Evolutionary conservation across 2,888 invertebrate genomes (phyloP).

Genomic region (Lydus trimaculatus): DNA sequence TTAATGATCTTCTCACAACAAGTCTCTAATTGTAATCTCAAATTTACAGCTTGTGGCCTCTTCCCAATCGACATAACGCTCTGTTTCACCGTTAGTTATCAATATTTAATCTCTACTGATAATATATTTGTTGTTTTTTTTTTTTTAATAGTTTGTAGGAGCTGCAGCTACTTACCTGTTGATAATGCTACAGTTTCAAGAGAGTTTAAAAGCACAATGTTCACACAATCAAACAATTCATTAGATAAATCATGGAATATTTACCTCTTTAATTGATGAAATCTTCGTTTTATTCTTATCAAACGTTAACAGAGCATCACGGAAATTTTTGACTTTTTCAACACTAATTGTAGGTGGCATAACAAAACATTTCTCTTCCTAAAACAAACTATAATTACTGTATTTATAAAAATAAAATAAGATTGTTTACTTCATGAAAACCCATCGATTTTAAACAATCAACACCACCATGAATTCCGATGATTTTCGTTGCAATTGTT

Average conservation of each 20-base stretch:
- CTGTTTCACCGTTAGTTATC: constrained; percentile 36
- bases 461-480: constrained; percentile 45
- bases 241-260: constrained; percentile 11
- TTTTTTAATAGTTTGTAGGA: constrained; percentile 58
- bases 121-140: no score
- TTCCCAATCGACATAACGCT: constrained; percentile 44
- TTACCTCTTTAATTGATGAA: constrained; percentile 24
- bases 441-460: constrained; percentile 53
- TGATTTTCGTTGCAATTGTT: constrained; percentile 46
- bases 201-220: constrained; percentile 50
- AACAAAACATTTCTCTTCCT: constrained; percentile 37
- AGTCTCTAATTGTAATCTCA: constrained; percentile 39
- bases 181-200: constrained; percentile 61
- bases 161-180: constrained; percentile 60
- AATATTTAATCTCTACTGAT: constrained; percentile 11
- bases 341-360: constrained; percentile 32
- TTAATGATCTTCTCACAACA: constrained; percentile 46
- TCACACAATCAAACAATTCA: constrained; percentile 1
- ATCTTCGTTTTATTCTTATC: constrained; percentile 15
- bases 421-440: constrained; percentile 49
- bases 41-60: constrained; percentile 46
- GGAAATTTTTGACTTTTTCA: constrained; percentile 31
- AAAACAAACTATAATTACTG: constrained; percentile 20
- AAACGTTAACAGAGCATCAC: constrained; percentile 26
- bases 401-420: neutral